A percentile compares a stretch with the other conserved stretches of the same genome.
Evolutionary conservation across 2,888 invertebrate genomes (phyloP).

Genomic region (Zaprionus bogoriensis): DNA sequence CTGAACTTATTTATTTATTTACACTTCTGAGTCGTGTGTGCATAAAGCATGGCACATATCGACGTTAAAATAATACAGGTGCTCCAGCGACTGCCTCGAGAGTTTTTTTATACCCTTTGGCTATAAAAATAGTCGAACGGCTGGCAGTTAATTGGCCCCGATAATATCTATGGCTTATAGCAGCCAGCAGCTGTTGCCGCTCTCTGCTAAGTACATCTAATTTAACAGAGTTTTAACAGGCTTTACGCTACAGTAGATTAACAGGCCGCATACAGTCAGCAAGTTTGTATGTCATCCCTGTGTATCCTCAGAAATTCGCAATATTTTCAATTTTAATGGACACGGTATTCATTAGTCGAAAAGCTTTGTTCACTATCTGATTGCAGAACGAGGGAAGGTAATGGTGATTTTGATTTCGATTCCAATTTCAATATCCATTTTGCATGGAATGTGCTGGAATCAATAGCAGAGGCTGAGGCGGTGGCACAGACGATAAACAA

Average conservation of each 20-base stretch:
- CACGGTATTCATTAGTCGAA: background rate
- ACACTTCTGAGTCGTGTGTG: conserved; percentile 32
- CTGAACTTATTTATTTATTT: conserved; percentile 41
- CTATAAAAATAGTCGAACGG: background rate
- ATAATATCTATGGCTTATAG: no score
- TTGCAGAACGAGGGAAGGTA: conserved; percentile 20
- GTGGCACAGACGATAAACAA: conserved; percentile 40
- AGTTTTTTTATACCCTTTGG: conserved; percentile 15
- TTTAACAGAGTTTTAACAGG: no score
- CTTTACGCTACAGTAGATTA: no score
- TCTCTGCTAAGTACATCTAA: no score
- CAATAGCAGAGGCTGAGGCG: conserved; percentile 33
- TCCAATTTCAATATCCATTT: conserved; percentile 21
- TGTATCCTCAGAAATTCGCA: background rate
- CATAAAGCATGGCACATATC: conserved; percentile 51
- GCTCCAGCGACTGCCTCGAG: conserved; percentile 12
- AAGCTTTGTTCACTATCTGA: conserved; percentile 15
- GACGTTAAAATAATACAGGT: conserved; percentile 61
- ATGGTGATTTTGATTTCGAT: conserved; percentile 36
- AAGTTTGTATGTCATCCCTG: background rate
- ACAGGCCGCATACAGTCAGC: background rate
- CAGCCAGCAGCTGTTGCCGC: no score
- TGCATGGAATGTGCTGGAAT: conserved; percentile 38
- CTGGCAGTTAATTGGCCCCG: no score
- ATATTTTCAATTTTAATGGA: background rate